These are phyloP conservation scores for Trypoxylus dichotomus DNA, from an alignment of 1,140 invertebrate species.

Conservation along the genomic window DNA sequence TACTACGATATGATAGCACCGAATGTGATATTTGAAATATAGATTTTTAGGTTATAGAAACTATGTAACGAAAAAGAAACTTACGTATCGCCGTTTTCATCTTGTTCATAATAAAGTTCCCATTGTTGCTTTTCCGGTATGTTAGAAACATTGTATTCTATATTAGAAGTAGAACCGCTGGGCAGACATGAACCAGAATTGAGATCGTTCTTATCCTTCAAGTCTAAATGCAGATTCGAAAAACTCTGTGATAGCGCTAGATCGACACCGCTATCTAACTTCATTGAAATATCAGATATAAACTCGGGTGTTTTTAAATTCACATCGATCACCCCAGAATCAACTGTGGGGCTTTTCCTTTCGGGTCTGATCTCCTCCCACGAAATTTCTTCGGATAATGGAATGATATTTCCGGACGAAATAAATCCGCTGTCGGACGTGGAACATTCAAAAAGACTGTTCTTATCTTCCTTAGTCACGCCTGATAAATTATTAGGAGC, in stretches of 20 bases:
- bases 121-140: slow-evolving; percentile 50
- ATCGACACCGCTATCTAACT: slow-evolving; percentile 59
- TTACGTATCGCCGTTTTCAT: slow-evolving; percentile 75
- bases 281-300: slow-evolving; percentile 50
- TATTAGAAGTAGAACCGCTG: slow-evolving; percentile 26
- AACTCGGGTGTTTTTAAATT: slow-evolving; percentile 31
- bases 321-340: slow-evolving; percentile 10
- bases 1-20: not conserved
- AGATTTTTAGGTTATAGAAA: slow-evolving; percentile 14
- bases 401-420: slow-evolving; percentile 56
- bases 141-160: slow-evolving; percentile 29
- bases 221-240: slow-evolving; percentile 56
- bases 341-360: slow-evolving; percentile 4
- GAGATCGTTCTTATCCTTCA: slow-evolving; percentile 48
- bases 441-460: slow-evolving; percentile 41
- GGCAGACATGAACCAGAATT: slow-evolving; percentile 38
- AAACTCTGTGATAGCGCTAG: slow-evolving; percentile 57
- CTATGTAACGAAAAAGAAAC: slow-evolving; percentile 47
- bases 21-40: not conserved
- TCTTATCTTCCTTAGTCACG: slow-evolving; percentile 40
- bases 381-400: slow-evolving; percentile 46
- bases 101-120: slow-evolving; percentile 64
- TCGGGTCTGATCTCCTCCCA: slow-evolving; percentile 29
- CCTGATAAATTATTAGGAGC: slow-evolving; percentile 37
- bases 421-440: slow-evolving; percentile 59